phyloP scores from a whole-genome alignment of 2,888 invertebrate genomes.

The Sycophila texana region DNA sequence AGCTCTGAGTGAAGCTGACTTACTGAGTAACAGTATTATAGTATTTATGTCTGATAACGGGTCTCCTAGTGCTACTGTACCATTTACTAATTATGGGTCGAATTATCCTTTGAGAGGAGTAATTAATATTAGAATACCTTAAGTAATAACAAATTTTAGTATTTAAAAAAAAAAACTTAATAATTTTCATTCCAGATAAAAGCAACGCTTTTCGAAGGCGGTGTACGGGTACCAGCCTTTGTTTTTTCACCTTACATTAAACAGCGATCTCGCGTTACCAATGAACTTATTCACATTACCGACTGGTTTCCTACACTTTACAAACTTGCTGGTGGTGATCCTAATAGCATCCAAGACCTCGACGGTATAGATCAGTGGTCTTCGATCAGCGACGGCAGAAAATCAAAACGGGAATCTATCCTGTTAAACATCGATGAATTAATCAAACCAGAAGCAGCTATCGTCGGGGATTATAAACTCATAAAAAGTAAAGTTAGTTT shows the following conservation, averaged over 20 bases:
- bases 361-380: constrained; percentile 76
- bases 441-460: constrained; percentile 57
- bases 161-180: neutral
- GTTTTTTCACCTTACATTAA: constrained; percentile 84
- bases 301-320: constrained; percentile 90
- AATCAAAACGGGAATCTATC: constrained; percentile 78
- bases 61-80: constrained; percentile 76
- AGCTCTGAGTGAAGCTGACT: constrained; percentile 75
- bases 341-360: constrained; percentile 75
- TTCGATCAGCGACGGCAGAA: constrained; percentile 58
- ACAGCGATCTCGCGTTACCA: constrained; percentile 78
- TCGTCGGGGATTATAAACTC: constrained; percentile 64
- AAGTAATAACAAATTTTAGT: neutral
- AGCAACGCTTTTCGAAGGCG: constrained; percentile 90
- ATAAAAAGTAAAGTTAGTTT: constrained; percentile 58
- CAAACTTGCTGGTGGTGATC: constrained; percentile 70
- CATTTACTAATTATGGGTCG: constrained; percentile 77
- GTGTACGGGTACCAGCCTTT: constrained; percentile 85
- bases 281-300: constrained; percentile 85
- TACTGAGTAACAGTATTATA: constrained; percentile 80
- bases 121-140: constrained; percentile 58
- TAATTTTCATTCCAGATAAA: constrained; percentile 79
- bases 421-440: constrained; percentile 85
- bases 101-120: constrained; percentile 81
- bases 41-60: constrained; percentile 81